Conservation (phyloP, 1,140 invertebrate genomes). For the Meloidogyne exigua region DNA sequence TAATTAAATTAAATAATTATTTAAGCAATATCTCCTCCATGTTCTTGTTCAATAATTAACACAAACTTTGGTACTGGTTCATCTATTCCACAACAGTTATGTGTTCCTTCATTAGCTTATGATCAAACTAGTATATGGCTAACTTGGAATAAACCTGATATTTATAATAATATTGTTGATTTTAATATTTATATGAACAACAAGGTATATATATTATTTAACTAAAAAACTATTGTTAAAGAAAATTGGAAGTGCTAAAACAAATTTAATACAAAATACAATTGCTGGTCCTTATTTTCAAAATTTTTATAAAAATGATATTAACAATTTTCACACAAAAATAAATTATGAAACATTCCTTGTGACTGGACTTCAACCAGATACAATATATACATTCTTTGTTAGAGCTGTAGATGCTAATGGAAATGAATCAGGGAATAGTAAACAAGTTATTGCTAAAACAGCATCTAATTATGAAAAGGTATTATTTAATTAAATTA, state of each 20-base stretch:
- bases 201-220: neutral
- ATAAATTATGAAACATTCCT: neutral
- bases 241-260: neutral
- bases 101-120: constrained; percentile 11
- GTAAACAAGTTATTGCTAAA: neutral
- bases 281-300: neutral
- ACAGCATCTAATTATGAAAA: neutral
- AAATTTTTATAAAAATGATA: constrained; percentile 10
- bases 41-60: neutral
- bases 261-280: neutral
- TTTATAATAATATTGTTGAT: neutral
- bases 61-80: neutral
- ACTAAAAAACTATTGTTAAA: neutral
- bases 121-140: neutral
- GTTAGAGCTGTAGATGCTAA: neutral
- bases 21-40: constrained; percentile 3
- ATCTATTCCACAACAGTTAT: neutral
- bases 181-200: constrained; percentile 2
- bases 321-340: constrained; percentile 9
- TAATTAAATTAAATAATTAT: neutral
- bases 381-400: neutral
- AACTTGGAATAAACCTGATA: constrained; percentile 14
- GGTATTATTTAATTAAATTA: neutral
- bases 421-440: neutral
- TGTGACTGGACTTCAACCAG: neutral